Evolutionary conservation across 2,797 vertebrate species (phyloP).

Genomic region (Paguma larvata): DNA sequence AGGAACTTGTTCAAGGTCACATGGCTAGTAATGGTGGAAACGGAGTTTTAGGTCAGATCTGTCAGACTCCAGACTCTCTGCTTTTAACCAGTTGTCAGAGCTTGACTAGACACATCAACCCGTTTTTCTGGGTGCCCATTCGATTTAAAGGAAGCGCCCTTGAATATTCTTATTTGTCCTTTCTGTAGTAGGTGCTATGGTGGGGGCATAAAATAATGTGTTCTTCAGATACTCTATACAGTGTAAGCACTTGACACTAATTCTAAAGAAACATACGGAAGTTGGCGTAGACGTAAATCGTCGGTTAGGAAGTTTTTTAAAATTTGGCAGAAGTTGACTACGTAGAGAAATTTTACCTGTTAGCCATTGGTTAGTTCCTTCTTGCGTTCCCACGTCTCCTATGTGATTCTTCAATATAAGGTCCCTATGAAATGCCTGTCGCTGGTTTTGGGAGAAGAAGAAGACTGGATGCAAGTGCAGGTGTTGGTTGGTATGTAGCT

Average conservation of each 20-base stretch:
- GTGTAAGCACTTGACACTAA: background rate
- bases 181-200: background rate
- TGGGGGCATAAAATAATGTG: background rate
- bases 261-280: background rate
- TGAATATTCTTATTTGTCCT: background rate
- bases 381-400: background rate
- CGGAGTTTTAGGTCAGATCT: constrained; percentile 9
- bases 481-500: background rate
- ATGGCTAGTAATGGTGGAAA: background rate
- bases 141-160: background rate
- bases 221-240: background rate
- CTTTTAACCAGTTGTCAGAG: background rate
- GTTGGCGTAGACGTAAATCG: background rate
- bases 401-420: background rate
- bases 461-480: background rate
- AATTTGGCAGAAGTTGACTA: background rate
- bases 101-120: background rate
- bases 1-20: background rate
- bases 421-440: background rate
- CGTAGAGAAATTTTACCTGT: background rate
- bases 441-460: background rate
- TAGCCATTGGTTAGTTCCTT: background rate
- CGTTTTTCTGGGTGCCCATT: background rate
- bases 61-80: background rate
- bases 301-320: background rate